Evolutionary conservation across 2,113 vertebrate species (phyloP), one percentile per base, ranked within the genome.

Genomic region (Orycteropus afer): DNA sequence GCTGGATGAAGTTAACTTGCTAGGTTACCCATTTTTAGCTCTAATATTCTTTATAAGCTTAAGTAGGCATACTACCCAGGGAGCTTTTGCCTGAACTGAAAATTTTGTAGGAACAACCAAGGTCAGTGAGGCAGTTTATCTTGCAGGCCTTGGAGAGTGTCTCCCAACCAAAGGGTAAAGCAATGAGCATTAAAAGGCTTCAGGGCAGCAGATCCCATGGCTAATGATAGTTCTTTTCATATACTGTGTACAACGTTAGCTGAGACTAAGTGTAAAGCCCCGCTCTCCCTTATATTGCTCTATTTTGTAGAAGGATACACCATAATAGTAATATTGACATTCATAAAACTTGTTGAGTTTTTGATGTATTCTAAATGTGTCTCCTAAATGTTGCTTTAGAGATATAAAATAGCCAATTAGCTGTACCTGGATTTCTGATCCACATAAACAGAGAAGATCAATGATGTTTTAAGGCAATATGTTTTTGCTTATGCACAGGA

Each of bases 61-160:
- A 25, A 45, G 25, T 45, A 40, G 55, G 2, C 7, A 59, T 12
- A 18, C 7, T 61, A 17, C 11, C 8, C 3, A 49, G n/a, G 7
- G 0, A 91, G 25, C 14, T 40, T 86, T 65, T 65, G 34, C 14
- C 13, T 90, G 17, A 83, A 51, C 1, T 23, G 57, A 69, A 37
- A 13, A 12, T 51, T 71, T 57, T 76, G 1, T 34, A 29, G 57
- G 8, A 77, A 40, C 12, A 57, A 18, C 17, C 8, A 3, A 25
- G 20, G 45, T 0, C n/a, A 74, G 27, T 22, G 8, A 49, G n/a
- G 8, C 0, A 27, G 57, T 67, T 49, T 65, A 0, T 25, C 17
- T 37, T 45, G 27, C 2, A 3, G 20, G 1, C 3, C n/a, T 14
- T 78, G 13, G 15, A 27, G 0, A 2, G 10, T 25, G 4, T 27